Base-by-base conservation (phyloP, 2,113 vertebrate species). In the Aramus guarauna region DNA sequence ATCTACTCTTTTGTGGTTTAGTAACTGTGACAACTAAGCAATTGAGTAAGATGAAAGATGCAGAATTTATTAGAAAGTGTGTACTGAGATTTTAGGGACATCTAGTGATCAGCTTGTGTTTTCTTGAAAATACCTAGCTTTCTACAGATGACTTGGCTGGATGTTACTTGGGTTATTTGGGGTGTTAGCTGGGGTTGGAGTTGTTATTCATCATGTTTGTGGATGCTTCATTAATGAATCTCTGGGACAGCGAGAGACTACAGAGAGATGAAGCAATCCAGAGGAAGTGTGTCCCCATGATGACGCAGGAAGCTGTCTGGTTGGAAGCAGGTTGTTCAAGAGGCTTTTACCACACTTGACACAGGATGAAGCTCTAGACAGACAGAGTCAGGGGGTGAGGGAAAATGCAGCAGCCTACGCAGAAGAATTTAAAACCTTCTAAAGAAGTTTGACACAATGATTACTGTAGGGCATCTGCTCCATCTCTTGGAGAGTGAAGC, bases 401-500 rank as follows among this genome's bases (percentile, higher is more conserved):
- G 26, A 23, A 50, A 68, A 56, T 29, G 20, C 62, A 60, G 34
- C 66, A 67, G 52, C 62, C 20, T 30, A 23, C 39, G 2, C 0
- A 0, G 17, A 14, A 68, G 23, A 30, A 34, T 14, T 18, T 34
- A 39, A 75, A 92, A 43, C 2, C 13, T 32, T 15, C 53, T 84
- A 4, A 9, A 41, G 66, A 69, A 60, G 30, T 59, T 87, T 10
- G 26, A 43, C 10, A 2, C 12, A 5, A 4, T 41, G 29, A 8
- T 63, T 88, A 11, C 48, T 68, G 16, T 20, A 27, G 39, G 56
- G 27, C 26, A 58, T 36, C 30, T 69, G 34, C 69, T 79, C 0
- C 0, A 8, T 76, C 36, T 21, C 27, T 69, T 0, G 0, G 52
- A 59, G 56, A 52, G 66, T 43, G 12, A 34, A 55, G 52, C 1